phyloP scores from a whole-genome alignment of 2,113 vertebrate species.

The Amblyornis subalaris region DNA sequence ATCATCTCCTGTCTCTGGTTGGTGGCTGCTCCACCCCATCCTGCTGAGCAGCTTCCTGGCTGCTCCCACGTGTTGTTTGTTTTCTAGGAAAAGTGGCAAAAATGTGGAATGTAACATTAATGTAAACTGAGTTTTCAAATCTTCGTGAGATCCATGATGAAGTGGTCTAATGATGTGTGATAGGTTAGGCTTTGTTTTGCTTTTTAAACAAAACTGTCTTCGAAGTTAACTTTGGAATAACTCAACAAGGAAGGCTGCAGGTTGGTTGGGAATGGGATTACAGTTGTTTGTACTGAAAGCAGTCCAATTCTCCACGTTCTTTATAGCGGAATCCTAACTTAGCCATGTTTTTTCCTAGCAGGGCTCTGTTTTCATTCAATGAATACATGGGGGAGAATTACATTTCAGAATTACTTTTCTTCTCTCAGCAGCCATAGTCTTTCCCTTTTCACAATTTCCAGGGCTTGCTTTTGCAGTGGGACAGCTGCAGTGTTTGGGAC shows the following conservation, averaged over 20 bases:
- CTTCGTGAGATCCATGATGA: fast-evolving
- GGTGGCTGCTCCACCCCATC: not conserved
- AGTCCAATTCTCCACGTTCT: not conserved
- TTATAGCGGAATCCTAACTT: not conserved
- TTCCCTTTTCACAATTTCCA: not conserved
- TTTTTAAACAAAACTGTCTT: not conserved
- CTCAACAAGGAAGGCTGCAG: not conserved
- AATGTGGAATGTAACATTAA: not conserved
- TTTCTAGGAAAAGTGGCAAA: not conserved
- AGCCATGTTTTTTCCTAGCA: not conserved
- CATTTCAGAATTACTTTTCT: not conserved
- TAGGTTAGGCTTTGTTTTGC: not conserved
- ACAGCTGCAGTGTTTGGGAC: not conserved
- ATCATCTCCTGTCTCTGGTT: fast-evolving
- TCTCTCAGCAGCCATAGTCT: not conserved
- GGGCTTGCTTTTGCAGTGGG: not conserved
- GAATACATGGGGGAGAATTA: not conserved
- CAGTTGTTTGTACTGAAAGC: not conserved
- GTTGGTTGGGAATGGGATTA: not conserved
- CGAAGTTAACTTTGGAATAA: not conserved
- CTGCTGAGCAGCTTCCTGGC: not conserved
- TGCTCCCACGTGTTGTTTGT: fast-evolving
- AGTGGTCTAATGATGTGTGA: too few relatives aligned
- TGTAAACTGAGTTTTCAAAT: not conserved
- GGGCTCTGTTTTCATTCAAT: not conserved